Percentiles rank a stretch among this genome's conserved stretches.
These are phyloP conservation scores for Lasioglossum zephyrum DNA, from an alignment of 2,888 invertebrate species.

Conservation along the genomic window DNA sequence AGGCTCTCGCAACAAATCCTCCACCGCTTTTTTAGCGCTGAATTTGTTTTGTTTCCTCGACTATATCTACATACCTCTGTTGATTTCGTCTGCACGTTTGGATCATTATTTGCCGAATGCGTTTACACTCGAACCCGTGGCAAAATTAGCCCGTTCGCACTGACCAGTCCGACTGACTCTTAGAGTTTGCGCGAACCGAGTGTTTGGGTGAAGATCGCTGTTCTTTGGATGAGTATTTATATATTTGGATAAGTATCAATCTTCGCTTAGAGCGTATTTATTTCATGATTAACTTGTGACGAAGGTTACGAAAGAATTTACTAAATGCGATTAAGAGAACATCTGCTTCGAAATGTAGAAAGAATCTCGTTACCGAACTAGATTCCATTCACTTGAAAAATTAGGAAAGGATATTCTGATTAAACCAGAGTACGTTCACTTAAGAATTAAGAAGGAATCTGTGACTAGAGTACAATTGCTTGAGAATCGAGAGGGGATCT, in stretches of 20 bases:
- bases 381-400: neutral
- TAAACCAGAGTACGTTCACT: neutral
- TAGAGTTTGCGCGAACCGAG: neutral
- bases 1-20: constrained; percentile 12
- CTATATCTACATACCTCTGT: neutral
- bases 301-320: no score
- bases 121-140: neutral
- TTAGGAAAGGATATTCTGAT: neutral
- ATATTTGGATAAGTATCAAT: no score
- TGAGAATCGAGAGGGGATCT: neutral
- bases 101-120: constrained; percentile 3
- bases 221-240: no score
- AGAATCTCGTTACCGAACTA: neutral
- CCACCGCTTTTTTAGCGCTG: neutral
- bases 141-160: neutral
- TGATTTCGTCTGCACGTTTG: constrained; percentile 5
- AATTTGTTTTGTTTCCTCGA: neutral
- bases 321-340: no score
- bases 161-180: neutral
- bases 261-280: no score
- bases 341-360: neutral
- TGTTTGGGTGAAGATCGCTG: neutral
- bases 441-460: neutral
- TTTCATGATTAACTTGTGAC: no score
- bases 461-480: rapidly evolving